Evolutionary conservation across 2,888 invertebrate species (phyloP).

Genomic region (Adela reaumurella): DNA sequence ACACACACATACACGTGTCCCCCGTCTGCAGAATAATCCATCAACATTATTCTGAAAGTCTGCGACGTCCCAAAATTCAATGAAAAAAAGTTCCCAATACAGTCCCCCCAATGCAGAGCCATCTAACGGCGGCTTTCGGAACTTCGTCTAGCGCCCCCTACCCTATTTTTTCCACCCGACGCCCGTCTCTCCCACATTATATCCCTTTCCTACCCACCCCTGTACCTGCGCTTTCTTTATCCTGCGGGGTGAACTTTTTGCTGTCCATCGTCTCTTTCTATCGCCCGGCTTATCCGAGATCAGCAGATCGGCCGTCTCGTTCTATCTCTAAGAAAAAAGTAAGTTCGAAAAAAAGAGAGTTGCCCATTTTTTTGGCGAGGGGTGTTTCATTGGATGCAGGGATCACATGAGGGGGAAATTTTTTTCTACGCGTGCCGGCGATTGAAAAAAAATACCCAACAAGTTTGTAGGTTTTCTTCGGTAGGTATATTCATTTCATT

Average conservation of each 20-base stretch:
- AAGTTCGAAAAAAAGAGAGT: slow-evolving; percentile 47
- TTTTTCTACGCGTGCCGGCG: slow-evolving; percentile 35
- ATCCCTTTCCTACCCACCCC: slow-evolving; percentile 54
- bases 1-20: background rate
- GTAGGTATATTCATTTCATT: slow-evolving; percentile 43
- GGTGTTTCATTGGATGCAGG: slow-evolving; percentile 38
- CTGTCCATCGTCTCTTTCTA: slow-evolving; percentile 32
- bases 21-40: slow-evolving; percentile 25
- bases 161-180: slow-evolving; percentile 26
- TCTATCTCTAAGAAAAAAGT: slow-evolving; percentile 45
- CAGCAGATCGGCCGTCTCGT: slow-evolving; percentile 19
- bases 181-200: slow-evolving; percentile 30
- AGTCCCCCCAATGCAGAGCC: slow-evolving; percentile 28
- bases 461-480: slow-evolving; percentile 35
- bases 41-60: slow-evolving; percentile 51
- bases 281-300: slow-evolving; percentile 11
- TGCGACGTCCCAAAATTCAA: slow-evolving; percentile 43
- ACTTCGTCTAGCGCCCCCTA: slow-evolving; percentile 24
- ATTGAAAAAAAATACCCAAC: slow-evolving; percentile 45
- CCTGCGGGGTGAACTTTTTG: slow-evolving; percentile 45
- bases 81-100: slow-evolving; percentile 36
- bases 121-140: slow-evolving; percentile 42
- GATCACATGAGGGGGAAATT: slow-evolving; percentile 44
- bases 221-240: slow-evolving; percentile 56
- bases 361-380: slow-evolving; percentile 31